Evolutionary conservation across 2,888 invertebrate species (phyloP).

Genomic region (Suillia variegata): DNA sequence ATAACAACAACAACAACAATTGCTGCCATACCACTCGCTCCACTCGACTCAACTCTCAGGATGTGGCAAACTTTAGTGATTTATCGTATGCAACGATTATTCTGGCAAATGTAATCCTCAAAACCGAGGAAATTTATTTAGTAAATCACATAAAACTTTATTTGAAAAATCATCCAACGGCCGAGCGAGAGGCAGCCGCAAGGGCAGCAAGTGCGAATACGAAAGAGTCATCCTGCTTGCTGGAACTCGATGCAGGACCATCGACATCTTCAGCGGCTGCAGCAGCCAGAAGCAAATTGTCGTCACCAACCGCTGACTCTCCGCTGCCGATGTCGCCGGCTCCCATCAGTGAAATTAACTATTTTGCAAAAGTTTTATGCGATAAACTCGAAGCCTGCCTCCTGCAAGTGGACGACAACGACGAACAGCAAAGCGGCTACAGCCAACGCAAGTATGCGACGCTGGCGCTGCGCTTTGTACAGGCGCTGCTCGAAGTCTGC

Average conservation of each 20-base stretch:
- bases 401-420: conserved; percentile 29
- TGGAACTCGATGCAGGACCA: conserved; percentile 47
- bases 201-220: conserved; percentile 31
- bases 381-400: conserved; percentile 56
- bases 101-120: conserved; percentile 59
- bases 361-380: conserved; percentile 59
- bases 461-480: conserved; percentile 54
- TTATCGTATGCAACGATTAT: conserved; percentile 59
- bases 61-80: conserved; percentile 57
- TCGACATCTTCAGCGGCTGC: conserved; percentile 49
- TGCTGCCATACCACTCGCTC: background rate
- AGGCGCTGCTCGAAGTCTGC: conserved; percentile 52
- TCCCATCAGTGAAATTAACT: conserved; percentile 58
- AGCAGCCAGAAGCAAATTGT: too few relatives aligned
- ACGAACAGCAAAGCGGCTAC: conserved; percentile 14
- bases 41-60: conserved; percentile 35
- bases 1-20: background rate
- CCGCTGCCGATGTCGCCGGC: conserved; percentile 23
- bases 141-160: conserved; percentile 62
- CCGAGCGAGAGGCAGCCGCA: conserved; percentile 31
- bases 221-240: conserved; percentile 27
- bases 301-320: conserved; percentile 14
- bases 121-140: conserved; percentile 62
- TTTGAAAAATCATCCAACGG: conserved; percentile 58
- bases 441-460: conserved; percentile 31